Conservation (phyloP, 2,888 invertebrate genomes). For the Odontomyia ornata region DNA sequence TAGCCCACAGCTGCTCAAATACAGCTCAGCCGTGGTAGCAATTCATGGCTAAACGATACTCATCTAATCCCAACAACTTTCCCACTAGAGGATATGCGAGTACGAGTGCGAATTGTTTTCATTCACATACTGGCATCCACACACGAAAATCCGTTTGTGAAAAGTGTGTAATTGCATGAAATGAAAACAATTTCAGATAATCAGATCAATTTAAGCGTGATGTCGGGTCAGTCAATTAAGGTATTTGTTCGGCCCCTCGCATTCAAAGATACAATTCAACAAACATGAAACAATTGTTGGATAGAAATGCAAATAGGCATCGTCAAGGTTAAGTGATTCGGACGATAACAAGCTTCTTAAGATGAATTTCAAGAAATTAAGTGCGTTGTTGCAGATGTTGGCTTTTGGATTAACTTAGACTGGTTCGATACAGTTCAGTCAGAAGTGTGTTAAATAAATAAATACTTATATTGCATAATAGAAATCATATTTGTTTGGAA, state of each 20-base stretch:
- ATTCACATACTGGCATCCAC: neutral
- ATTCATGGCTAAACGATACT: neutral
- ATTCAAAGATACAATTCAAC: too few relatives aligned
- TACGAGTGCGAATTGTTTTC: too few relatives aligned
- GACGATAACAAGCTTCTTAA: conserved; percentile 2
- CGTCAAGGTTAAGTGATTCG: conserved; percentile 26
- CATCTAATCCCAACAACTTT: neutral
- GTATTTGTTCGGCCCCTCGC: neutral
- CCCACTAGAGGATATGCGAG: too few relatives aligned
- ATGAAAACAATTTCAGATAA: conserved; percentile 18
- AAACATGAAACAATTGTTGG: neutral
- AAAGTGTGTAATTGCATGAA: conserved; percentile 29
- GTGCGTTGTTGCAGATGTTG: too few relatives aligned
- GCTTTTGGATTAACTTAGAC: too few relatives aligned
- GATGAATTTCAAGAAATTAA: neutral
- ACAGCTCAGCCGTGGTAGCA: neutral
- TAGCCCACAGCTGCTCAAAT: neutral
- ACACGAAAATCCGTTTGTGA: neutral
- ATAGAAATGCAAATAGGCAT: neutral
- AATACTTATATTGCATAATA: too few relatives aligned
- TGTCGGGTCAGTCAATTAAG: conserved; percentile 4
- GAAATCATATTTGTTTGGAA: too few relatives aligned
- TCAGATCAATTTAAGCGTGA: conserved; percentile 26
- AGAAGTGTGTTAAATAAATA: too few relatives aligned
- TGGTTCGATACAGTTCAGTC: too few relatives aligned